phyloP scores from a whole-genome alignment of 2,797 vertebrate genomes.

The Bradypus variegatus region DNA sequence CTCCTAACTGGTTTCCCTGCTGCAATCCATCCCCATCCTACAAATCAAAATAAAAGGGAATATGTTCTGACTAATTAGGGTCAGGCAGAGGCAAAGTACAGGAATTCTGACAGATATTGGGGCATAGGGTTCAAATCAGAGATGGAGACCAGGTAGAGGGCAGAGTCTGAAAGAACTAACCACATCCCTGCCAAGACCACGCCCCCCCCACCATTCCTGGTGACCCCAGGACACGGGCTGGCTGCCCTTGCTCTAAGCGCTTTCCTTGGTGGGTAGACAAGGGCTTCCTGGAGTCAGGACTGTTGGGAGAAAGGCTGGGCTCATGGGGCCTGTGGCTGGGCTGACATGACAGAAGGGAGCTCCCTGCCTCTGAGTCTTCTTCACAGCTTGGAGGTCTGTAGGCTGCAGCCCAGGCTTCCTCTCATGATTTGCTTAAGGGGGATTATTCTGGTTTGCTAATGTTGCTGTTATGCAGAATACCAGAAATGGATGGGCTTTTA shows the following conservation, averaged over 20 bases:
- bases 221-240: neutral
- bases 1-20: neutral
- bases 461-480: too few relatives aligned
- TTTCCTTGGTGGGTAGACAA: neutral
- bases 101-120: neutral
- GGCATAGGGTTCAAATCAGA: neutral
- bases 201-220: neutral
- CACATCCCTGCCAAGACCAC: neutral
- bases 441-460: too few relatives aligned
- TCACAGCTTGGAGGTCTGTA: neutral
- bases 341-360: neutral
- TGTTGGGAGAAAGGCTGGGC: neutral
- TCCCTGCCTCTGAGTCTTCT: neutral
- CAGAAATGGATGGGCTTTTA: too few relatives aligned
- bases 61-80: neutral
- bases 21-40: neutral
- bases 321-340: neutral
- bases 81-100: neutral
- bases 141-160: neutral
- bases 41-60: neutral
- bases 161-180: neutral
- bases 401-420: neutral
- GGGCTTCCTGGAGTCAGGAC: neutral
- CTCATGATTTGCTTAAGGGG: neutral
- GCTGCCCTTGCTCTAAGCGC: neutral